phyloP scores from a whole-genome alignment of 2,888 invertebrate genomes.

The Sminthurides aquaticus region DNA sequence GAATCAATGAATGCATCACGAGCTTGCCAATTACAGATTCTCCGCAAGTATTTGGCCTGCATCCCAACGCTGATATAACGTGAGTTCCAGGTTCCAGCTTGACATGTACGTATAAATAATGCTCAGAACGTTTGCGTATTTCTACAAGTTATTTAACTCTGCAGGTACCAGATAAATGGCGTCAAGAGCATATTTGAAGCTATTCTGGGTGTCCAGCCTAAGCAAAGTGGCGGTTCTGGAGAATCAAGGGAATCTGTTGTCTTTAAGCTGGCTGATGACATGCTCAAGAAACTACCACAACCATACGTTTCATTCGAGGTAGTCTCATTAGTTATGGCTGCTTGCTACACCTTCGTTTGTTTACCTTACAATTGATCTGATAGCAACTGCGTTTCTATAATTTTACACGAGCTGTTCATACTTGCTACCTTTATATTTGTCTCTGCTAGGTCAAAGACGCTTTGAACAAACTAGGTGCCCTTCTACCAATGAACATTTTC shows the following conservation, averaged over 20 bases:
- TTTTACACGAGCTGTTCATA: background rate
- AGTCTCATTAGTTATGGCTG: no score
- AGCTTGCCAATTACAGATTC: slow-evolving; percentile 75
- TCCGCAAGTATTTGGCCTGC: slow-evolving; percentile 94
- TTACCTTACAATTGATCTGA: background rate
- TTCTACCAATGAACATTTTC: slow-evolving; percentile 94
- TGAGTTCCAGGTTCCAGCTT: slow-evolving; percentile 47
- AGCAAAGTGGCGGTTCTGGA: slow-evolving; percentile 83
- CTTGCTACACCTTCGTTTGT: background rate
- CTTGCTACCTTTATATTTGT: background rate
- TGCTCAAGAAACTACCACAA: slow-evolving; percentile 76
- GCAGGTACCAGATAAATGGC: slow-evolving; percentile 83
- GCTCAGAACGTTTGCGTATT: background rate
- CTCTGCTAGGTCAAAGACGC: slow-evolving; percentile 63
- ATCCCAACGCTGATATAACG: slow-evolving; percentile 92
- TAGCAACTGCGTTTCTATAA: background rate
- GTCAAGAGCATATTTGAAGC: slow-evolving; percentile 88
- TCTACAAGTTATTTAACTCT: no score
- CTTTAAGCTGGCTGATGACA: slow-evolving; percentile 84
- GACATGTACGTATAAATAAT: background rate
- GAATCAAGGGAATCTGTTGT: slow-evolving; percentile 90
- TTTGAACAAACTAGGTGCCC: slow-evolving; percentile 79
- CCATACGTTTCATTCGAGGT: slow-evolving; percentile 81
- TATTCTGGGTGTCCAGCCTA: slow-evolving; percentile 92
- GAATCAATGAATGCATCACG: slow-evolving; percentile 79